These are phyloP conservation scores for Argyresthia albistria DNA, from an alignment of 2,888 invertebrate species.

Conservation along the genomic window DNA sequence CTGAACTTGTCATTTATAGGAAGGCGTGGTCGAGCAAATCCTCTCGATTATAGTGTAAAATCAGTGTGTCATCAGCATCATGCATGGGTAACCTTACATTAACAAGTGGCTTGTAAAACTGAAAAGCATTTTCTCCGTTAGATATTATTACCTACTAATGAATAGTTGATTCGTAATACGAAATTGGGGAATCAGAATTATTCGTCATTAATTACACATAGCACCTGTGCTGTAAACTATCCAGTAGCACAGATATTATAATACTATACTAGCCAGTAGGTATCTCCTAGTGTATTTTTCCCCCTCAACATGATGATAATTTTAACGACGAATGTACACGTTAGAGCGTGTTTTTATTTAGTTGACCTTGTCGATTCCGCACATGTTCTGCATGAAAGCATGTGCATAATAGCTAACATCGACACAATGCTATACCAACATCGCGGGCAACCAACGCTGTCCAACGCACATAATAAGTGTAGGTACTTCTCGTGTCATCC, in stretches of 20 bases:
- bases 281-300: no score
- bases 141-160: no score
- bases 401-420: conserved; percentile 25
- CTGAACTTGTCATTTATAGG: conserved; percentile 64
- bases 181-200: not conserved
- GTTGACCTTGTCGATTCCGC: conserved; percentile 46
- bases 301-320: no score
- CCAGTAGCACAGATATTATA: no score
- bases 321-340: no score
- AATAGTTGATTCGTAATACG: no score
- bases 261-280: no score
- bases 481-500: no score
- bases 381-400: conserved; percentile 48
- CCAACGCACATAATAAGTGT: not conserved
- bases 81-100: not conserved
- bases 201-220: no score
- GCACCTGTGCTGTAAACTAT: no score
- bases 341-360: conserved; percentile 4
- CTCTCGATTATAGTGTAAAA: conserved; percentile 40
- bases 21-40: conserved; percentile 45
- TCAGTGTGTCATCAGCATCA: conserved; percentile 30
- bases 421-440: not conserved
- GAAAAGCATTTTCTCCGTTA: not conserved
- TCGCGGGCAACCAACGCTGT: no score
- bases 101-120: not conserved